Conservation (phyloP, 2,888 invertebrate genomes). For the Cryptus viduatorius region DNA sequence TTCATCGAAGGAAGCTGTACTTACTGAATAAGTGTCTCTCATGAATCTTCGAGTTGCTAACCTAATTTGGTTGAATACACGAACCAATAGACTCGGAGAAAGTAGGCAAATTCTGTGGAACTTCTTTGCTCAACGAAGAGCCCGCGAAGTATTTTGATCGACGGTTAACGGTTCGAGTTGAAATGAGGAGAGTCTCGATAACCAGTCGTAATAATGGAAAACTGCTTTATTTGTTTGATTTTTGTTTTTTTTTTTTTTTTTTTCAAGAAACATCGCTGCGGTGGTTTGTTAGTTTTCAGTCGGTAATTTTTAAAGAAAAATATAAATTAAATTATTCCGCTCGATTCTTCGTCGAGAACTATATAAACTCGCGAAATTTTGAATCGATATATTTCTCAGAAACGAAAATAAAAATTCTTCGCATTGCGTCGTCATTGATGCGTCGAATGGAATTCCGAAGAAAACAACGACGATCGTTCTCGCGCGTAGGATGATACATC, state of each 20-base stretch:
- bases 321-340: not conserved
- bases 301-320: not conserved
- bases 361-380: too few species aligned
- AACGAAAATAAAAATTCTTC: too few species aligned
- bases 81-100: conserved; percentile 54
- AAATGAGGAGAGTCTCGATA: not conserved
- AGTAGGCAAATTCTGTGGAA: conserved; percentile 68
- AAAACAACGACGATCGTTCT: too few species aligned
- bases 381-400: too few species aligned
- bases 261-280: not conserved
- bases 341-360: too few species aligned
- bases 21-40: conserved; percentile 23
- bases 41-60: conserved; percentile 18
- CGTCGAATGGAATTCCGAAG: too few species aligned
- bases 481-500: too few species aligned
- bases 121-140: conserved; percentile 6
- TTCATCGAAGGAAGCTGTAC: not conserved
- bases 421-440: too few species aligned
- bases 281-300: not conserved
- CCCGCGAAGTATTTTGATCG: conserved; percentile 29
- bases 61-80: conserved; percentile 57
- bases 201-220: not conserved
- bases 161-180: conserved; percentile 24
- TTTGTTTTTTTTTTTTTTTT: not conserved
- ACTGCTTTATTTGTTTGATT: not conserved